Evolutionary conservation across 2,888 invertebrate species (phyloP), one percentile per base, ranked within the genome.

Genomic region (Melipona bicolor): DNA sequence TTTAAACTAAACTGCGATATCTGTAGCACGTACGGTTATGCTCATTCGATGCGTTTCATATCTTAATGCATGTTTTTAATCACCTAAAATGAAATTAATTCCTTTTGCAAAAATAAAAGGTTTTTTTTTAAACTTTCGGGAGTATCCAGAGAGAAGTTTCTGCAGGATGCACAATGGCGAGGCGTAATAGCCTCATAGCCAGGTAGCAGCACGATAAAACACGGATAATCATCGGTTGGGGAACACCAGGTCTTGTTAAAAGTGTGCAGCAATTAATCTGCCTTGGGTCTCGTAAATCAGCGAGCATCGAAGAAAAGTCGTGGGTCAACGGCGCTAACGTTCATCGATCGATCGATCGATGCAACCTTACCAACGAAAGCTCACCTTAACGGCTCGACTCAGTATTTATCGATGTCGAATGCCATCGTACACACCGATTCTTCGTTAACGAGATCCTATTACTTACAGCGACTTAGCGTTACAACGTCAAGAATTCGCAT

Each of bases 371-470:
- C 75, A 79, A 85, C 79, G 83, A 85, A 84, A 88, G 81, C 84
- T 88, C 86, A 84, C 86, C 84, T 83, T 59, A 71, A 54, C 77
- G 68, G 75, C 81, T 43, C 11, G 43, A 9, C 43, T 43, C 1
- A 71, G 54, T 73, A 64, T 86, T 88, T 83, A 81, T 88, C 81
- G 21, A 67, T 67, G 67, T 50, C 77, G 75, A 82, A 78, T 78
- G 78, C 82, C 80, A 79, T 67, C 71, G 71, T 74, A 70, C 32
- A 62, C 80, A 82, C 85, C 77, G 84, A 81, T 77, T 71, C 81
- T 64, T 69, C 59, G 77, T 74, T 87, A 85, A 87, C 77, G 77
- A 87, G 85, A 85, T 87, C 87, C 87, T 87, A 77, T 87, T 85
- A 87, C 85, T 49, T 27, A n/a, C 71, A 79, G 27, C 79, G 24